Evolutionary conservation across 2,888 invertebrate species (phyloP).

Genomic region (Phrixothrix hirtus): DNA sequence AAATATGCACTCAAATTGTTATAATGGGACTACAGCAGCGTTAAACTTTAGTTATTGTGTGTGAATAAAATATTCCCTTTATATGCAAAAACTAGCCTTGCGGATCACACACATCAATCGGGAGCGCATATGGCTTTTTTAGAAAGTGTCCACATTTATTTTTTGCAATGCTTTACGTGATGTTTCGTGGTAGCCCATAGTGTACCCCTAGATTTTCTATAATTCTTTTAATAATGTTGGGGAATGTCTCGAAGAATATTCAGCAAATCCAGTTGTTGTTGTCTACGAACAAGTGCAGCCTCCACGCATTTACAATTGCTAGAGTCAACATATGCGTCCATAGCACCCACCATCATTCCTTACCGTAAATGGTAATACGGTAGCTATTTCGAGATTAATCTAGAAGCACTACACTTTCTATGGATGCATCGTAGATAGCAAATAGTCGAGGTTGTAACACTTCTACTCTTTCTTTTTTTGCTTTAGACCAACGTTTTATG

Average conservation of each 20-base stretch:
- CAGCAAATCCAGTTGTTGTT: background rate
- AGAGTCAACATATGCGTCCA: conserved; percentile 4
- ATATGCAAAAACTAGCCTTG: no score
- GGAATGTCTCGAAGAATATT: background rate
- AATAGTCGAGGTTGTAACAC: conserved; percentile 16
- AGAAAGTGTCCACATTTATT: no score
- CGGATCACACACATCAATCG: no score
- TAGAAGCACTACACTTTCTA: conserved; percentile 22
- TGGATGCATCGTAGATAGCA: conserved; percentile 13
- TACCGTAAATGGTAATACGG: conserved; percentile 10
- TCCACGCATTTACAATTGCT: background rate
- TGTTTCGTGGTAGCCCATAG: no score
- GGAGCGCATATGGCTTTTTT: no score
- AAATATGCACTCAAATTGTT: no score
- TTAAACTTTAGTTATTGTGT: no score
- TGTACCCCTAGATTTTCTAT: no score
- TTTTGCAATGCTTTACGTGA: no score
- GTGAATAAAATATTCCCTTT: no score
- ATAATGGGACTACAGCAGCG: no score
- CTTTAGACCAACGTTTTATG: conserved; percentile 20
- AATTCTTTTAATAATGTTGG: background rate
- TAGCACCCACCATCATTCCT: conserved; percentile 8
- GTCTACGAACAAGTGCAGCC: background rate
- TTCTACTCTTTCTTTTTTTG: conserved; percentile 18
- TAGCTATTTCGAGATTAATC: conserved; percentile 22